These are phyloP conservation scores for Drosophila maculinotata DNA, from an alignment of 2,888 invertebrate genomes.

Conservation along the genomic window DNA sequence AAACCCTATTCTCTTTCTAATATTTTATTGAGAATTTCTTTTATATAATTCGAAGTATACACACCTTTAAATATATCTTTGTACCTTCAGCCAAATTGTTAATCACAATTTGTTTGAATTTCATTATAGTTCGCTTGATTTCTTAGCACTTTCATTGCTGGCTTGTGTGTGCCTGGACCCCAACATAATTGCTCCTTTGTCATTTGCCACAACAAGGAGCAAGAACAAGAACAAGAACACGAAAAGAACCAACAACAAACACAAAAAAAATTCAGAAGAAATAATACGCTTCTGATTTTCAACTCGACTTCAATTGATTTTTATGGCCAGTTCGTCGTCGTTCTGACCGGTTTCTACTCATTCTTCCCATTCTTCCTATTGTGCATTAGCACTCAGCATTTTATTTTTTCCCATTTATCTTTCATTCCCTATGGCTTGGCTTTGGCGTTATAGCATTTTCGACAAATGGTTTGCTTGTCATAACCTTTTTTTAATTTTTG, in stretches of 20 bases:
- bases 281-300: constrained; percentile 75
- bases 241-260: constrained; percentile 13
- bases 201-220: constrained; percentile 67
- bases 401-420: constrained; percentile 57
- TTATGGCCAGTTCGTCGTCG: constrained; percentile 54
- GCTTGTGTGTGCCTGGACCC: constrained; percentile 38
- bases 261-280: constrained; percentile 29
- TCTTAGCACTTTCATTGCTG: constrained; percentile 51
- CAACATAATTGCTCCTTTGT: constrained; percentile 74
- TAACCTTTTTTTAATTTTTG: constrained; percentile 70
- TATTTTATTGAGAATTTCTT: constrained; percentile 12
- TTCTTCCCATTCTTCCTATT: constrained; percentile 31
- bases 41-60: constrained; percentile 33
- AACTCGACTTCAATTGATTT: constrained; percentile 78
- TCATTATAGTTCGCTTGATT: constrained; percentile 65
- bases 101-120: constrained; percentile 65
- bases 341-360: constrained; percentile 20
- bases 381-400: constrained; percentile 36
- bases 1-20: neutral
- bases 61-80: constrained; percentile 20
- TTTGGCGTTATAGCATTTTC: constrained; percentile 51
- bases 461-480: constrained; percentile 77
- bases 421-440: constrained; percentile 14
- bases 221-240: constrained; percentile 20
- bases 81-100: constrained; percentile 51